Percentiles rank a stretch among this genome's conserved stretches.
Evolutionary conservation across 2,888 invertebrate genomes (phyloP).

Genomic region (Patella depressa): DNA sequence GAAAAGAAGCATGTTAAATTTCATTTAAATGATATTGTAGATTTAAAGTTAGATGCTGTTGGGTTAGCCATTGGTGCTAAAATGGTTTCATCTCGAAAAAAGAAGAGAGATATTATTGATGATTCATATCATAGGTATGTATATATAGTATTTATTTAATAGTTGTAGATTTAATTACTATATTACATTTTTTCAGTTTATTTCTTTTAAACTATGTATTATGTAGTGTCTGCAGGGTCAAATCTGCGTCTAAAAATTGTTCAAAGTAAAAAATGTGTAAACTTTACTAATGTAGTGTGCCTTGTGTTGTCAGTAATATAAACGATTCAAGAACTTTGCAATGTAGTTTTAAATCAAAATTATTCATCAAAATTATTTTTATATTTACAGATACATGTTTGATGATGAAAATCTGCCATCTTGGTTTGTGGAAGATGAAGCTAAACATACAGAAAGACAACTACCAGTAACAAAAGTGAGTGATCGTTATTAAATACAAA

Average conservation of each 20-base stretch:
- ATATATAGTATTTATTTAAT: background rate
- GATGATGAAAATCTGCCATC: slow-evolving; percentile 92
- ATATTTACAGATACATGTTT: slow-evolving; percentile 79
- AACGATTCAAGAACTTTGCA: too few relatives aligned
- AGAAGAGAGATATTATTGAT: slow-evolving; percentile 90
- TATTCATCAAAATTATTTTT: background rate
- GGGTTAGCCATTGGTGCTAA: slow-evolving; percentile 93
- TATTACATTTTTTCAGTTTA: too few relatives aligned
- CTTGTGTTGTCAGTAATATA: too few relatives aligned
- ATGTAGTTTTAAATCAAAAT: background rate
- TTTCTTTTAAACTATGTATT: too few relatives aligned
- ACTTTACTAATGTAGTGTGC: too few relatives aligned
- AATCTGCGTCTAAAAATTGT: too few relatives aligned
- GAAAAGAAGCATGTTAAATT: background rate
- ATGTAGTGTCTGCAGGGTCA: too few relatives aligned
- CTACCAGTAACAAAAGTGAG: slow-evolving; percentile 86
- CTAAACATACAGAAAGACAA: slow-evolving; percentile 87
- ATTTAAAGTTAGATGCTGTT: slow-evolving; percentile 75
- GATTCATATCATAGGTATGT: slow-evolving; percentile 86
- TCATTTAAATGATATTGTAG: background rate
- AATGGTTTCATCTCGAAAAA: slow-evolving; percentile 90
- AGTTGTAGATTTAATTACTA: background rate
- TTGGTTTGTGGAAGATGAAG: slow-evolving; percentile 97
- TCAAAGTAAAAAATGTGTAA: too few relatives aligned
- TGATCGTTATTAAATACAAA: background rate